These are phyloP conservation scores for Phyllopteryx taeniolatus DNA, from an alignment of 2,113 vertebrate genomes.

Conservation along the genomic window DNA sequence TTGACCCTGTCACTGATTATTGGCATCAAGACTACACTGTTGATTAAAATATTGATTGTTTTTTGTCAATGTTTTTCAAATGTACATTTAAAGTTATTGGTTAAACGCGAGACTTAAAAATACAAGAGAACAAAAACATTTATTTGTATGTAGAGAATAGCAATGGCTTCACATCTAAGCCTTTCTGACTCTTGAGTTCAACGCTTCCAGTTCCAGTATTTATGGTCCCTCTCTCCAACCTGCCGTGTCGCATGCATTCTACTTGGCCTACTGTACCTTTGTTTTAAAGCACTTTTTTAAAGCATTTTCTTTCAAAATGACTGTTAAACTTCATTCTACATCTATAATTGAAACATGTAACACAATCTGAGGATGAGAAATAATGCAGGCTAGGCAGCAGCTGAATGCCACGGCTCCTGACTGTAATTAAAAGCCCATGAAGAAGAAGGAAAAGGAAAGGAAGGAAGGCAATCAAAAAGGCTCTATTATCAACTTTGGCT, in stretches of 20 bases:
- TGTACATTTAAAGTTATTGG: background rate
- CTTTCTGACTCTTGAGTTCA: no score
- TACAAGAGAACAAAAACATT: no score
- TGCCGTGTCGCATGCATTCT: background rate
- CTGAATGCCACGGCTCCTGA: slow-evolving; percentile 48
- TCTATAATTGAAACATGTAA: background rate
- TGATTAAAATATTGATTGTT: background rate
- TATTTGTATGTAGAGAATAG: no score
- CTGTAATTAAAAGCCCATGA: slow-evolving; percentile 65
- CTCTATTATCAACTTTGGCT: slow-evolving; percentile 38
- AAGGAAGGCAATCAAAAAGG: slow-evolving; percentile 48
- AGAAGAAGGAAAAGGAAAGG: background rate
- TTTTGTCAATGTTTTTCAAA: background rate
- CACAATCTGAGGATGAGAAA: slow-evolving; percentile 42
- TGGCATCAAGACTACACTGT: background rate
- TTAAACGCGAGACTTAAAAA: background rate
- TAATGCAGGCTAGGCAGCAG: slow-evolving; percentile 23
- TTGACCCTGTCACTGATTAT: background rate
- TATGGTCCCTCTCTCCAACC: background rate
- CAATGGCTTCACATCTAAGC: no score
- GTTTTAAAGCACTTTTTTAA: background rate
- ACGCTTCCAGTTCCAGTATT: background rate
- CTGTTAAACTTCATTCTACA: background rate
- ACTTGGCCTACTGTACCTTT: background rate
- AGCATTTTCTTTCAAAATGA: background rate